Conservation (phyloP, 1,140 invertebrate species). For the Trachymyrmex cornetzi region DNA sequence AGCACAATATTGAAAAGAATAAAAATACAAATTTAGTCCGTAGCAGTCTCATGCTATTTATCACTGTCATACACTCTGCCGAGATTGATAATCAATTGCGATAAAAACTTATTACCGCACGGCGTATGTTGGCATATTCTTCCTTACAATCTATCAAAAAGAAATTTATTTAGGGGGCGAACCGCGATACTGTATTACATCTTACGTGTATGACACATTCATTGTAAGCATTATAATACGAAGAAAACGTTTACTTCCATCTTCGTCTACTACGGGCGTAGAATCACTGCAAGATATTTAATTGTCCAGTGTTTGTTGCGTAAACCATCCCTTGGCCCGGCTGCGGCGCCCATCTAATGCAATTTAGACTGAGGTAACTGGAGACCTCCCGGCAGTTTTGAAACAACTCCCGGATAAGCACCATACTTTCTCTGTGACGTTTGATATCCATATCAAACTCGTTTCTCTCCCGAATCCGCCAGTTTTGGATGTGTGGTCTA, state of each 20-base stretch:
- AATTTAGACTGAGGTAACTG: constrained; percentile 92
- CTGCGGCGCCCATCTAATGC: constrained; percentile 93
- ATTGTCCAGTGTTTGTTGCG: constrained; percentile 94
- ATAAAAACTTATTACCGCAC: constrained; percentile 25
- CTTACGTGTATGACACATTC: constrained; percentile 46
- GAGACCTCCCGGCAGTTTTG: constrained; percentile 88
- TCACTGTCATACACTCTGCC: not conserved
- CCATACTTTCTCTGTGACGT: constrained; percentile 84
- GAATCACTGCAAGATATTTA: constrained; percentile 89
- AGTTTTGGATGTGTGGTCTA: constrained; percentile 63
- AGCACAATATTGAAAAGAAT: constrained; percentile 21
- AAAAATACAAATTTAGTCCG: constrained; percentile 43
- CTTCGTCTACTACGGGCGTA: constrained; percentile 14
- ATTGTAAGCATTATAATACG: constrained; percentile 50
- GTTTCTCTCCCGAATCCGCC: constrained; percentile 65
- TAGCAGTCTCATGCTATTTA: constrained; percentile 5
- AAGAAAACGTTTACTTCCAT: constrained; percentile 32
- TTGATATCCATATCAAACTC: constrained; percentile 71
- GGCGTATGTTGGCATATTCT: not conserved
- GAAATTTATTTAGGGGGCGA: constrained; percentile 16
- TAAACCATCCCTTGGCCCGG: constrained; percentile 94
- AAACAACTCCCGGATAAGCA: constrained; percentile 88
- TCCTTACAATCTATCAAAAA: constrained; percentile 36
- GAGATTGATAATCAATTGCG: constrained; percentile 1
- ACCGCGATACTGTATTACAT: constrained; percentile 29